These are phyloP conservation scores for Okapia johnstoni DNA, from an alignment of 2,113 vertebrate genomes.

Conservation along the genomic window DNA sequence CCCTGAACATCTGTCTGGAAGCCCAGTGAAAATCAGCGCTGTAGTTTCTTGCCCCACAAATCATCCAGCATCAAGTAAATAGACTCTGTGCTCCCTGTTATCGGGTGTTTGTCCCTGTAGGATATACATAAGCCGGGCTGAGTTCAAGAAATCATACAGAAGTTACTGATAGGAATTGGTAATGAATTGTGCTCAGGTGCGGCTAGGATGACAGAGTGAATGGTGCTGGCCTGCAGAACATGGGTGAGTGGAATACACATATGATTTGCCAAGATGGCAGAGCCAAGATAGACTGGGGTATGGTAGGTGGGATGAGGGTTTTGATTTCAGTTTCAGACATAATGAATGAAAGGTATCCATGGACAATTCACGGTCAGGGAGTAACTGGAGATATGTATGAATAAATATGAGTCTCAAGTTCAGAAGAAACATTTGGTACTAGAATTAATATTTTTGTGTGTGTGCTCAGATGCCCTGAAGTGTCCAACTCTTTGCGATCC, in stretches of 20 bases:
- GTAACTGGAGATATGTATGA: neutral
- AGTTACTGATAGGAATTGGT: neutral
- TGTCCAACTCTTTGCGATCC: neutral
- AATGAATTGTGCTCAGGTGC: neutral
- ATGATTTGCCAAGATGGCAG: neutral
- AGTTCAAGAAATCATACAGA: neutral
- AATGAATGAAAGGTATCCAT: neutral
- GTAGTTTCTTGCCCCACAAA: neutral
- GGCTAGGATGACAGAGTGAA: neutral
- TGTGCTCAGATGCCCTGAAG: neutral
- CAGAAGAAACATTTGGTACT: neutral
- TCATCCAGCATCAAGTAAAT: neutral
- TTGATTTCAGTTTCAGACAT: neutral
- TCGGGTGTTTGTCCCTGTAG: neutral
- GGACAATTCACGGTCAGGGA: neutral
- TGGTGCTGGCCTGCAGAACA: neutral
- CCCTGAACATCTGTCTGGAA: neutral
- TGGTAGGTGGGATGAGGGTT: accelerated
- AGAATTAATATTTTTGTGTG: neutral
- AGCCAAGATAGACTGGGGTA: neutral
- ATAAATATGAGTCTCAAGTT: neutral
- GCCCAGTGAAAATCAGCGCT: neutral
- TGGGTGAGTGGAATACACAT: neutral
- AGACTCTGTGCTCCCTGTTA: neutral
- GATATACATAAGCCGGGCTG: neutral